Base-by-base conservation (phyloP, 1,140 invertebrate genomes). In the Panagrolaimus sp. region DNA sequence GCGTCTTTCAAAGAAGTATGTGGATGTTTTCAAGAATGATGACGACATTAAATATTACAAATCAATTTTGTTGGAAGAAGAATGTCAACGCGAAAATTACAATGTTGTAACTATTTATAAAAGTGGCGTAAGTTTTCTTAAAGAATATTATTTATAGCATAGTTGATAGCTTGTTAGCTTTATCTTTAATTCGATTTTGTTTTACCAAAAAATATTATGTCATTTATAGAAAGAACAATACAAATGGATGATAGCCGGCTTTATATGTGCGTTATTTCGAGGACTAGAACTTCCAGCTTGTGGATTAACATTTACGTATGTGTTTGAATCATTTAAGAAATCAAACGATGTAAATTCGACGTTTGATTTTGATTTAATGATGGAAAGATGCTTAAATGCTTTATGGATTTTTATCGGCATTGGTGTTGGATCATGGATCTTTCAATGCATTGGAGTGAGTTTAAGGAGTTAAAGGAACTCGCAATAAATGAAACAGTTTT, bases 401-500 rank as follows among this genome's bases (percentile, higher is more conserved):
- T 27, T 57, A 11, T 14, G 51, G 2, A 62, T 48, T 31, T 20
- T 46, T 16, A n/a, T 70, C 9, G 42, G 38, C 0, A 63, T 27
- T 46, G 25, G 42, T 11, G 20, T 72, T 8, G 72, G 72, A 8
- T 46, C 8, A 63, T 27, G 57, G 23, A 23, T 43, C 5, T 74
- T 74, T 9, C 74, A 72, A 31, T 48, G 16, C 9, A 13, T 72
- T 7, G 76, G 25, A 9, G 71, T 57, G 8, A 23, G 51, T 14
- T 48, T 9, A 48, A 48, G 5, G 9, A 4, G 2, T n/a, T n/a
- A n/a, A n/a, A n/a, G n/a, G n/a, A n/a, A n/a, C n/a, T n/a, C n/a
- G n/a, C n/a, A n/a, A n/a, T n/a, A n/a, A n/a, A n/a, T n/a, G 8
- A 51, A 2, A 20, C 2, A 51, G 44, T 65, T 72, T 20, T 38